Conservation (phyloP, 2,113 vertebrate species). For the Dicentrarchus labrax region DNA sequence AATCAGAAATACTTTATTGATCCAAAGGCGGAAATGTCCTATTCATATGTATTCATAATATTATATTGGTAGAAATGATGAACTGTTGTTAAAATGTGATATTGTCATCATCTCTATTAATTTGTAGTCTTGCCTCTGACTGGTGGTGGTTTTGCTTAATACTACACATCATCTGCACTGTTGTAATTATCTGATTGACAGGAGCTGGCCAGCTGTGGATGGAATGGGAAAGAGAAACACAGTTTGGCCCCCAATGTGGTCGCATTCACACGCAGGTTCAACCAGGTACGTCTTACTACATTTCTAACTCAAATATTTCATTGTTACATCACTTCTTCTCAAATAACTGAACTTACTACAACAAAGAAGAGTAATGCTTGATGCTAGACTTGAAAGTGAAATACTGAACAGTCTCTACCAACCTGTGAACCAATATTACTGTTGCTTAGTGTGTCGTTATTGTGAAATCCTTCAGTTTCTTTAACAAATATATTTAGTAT, state of each 20-base stretch:
- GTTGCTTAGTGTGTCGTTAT: background rate
- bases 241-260: conserved; percentile 93
- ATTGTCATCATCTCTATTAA: background rate
- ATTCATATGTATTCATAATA: too few relatives aligned
- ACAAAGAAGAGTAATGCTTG: background rate
- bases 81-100: background rate
- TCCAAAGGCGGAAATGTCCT: too few relatives aligned
- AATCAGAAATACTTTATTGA: too few relatives aligned
- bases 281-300: conserved; percentile 86
- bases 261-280: conserved; percentile 96
- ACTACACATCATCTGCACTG: background rate
- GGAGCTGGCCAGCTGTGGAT: conserved; percentile 95
- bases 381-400: background rate
- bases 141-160: background rate
- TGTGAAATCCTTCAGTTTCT: background rate
- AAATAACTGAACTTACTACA: background rate
- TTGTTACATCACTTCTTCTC: background rate
- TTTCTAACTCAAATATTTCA: background rate
- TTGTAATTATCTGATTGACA: conserved; percentile 67
- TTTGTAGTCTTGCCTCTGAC: background rate
- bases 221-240: conserved; percentile 97
- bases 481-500: too few relatives aligned
- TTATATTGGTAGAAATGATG: background rate
- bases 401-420: background rate
- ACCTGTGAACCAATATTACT: background rate